Percentiles rank a stretch among this genome's conserved stretches.
These are phyloP conservation scores for Invenusta paracnida DNA, from an alignment of 2,888 invertebrate species.

Conservation along the genomic window DNA sequence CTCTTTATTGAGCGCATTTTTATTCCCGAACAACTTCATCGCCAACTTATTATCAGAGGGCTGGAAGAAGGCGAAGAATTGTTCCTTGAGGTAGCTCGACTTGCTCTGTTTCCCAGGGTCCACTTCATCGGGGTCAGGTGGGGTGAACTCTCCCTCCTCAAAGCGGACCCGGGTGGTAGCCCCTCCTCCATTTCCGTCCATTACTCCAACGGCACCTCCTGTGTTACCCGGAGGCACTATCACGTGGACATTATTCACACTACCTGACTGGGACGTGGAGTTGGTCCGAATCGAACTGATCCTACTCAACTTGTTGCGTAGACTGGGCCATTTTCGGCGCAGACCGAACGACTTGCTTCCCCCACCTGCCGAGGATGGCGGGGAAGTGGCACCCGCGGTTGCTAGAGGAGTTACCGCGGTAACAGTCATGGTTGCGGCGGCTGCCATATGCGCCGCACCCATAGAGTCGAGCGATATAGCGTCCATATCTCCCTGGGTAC, in stretches of 20 bases:
- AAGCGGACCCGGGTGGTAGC: not conserved
- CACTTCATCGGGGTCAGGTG: not conserved
- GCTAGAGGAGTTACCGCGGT: not conserved
- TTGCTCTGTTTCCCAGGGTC: not conserved
- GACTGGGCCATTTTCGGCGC: slow-evolving; percentile 28
- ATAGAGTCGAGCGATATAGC: not conserved
- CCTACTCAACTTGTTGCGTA: slow-evolving; percentile 1
- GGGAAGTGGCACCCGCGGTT: not conserved
- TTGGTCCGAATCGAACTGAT: slow-evolving; percentile 1
- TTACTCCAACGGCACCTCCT: not conserved
- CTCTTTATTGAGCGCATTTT: slow-evolving; percentile 97
- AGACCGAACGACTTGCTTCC: slow-evolving; percentile 1
- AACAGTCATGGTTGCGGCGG: not conserved
- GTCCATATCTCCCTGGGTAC: not conserved
- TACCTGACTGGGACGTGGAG: not conserved
- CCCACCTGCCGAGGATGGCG: not conserved
- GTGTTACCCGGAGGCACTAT: no score
- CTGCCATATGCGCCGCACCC: not conserved
- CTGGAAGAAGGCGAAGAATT: slow-evolving; percentile 72
- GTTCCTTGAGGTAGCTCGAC: slow-evolving; percentile 54
- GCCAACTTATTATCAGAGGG: slow-evolving; percentile 98
- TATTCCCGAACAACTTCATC: slow-evolving; percentile 98
- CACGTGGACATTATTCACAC: not conserved
- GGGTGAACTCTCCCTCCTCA: slow-evolving; percentile 15
- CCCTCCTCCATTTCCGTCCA: not conserved